These are phyloP conservation scores for Podotricha telesiphe DNA, from an alignment of 2,888 invertebrate genomes.

Conservation along the genomic window DNA sequence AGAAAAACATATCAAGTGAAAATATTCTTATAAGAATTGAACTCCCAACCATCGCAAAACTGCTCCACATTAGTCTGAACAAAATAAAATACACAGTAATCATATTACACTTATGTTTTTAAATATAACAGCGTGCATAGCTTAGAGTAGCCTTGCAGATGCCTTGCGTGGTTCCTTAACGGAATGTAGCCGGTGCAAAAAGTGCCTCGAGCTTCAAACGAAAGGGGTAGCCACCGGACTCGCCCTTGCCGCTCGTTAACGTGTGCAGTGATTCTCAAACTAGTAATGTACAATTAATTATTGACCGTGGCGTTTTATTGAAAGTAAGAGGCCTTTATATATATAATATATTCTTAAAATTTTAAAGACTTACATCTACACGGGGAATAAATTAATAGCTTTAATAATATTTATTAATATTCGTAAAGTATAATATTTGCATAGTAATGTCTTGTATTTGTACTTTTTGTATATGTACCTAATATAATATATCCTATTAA, in stretches of 20 bases:
- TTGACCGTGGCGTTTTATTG: too few species aligned
- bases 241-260: constrained; percentile 67
- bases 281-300: constrained; percentile 9
- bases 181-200: constrained; percentile 77
- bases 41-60: not conserved
- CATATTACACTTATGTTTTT: constrained; percentile 3
- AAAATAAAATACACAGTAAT: constrained; percentile 13
- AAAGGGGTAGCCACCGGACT: constrained; percentile 65
- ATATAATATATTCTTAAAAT: too few species aligned
- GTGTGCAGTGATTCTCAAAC: constrained; percentile 55
- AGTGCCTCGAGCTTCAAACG: constrained; percentile 73
- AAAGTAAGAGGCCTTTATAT: too few species aligned
- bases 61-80: not conserved
- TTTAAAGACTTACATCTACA: too few species aligned
- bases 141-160: constrained; percentile 48
- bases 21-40: not conserved
- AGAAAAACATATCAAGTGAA: too few species aligned
- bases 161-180: constrained; percentile 63
- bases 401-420: too few species aligned
- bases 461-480: too few species aligned
- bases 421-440: too few species aligned
- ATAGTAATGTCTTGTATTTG: too few species aligned
- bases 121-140: constrained; percentile 10
- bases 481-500: too few species aligned
- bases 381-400: too few species aligned